These are phyloP conservation scores for Brienomyrus brachyistius DNA, from an alignment of 2,113 vertebrate species.

Conservation along the genomic window DNA sequence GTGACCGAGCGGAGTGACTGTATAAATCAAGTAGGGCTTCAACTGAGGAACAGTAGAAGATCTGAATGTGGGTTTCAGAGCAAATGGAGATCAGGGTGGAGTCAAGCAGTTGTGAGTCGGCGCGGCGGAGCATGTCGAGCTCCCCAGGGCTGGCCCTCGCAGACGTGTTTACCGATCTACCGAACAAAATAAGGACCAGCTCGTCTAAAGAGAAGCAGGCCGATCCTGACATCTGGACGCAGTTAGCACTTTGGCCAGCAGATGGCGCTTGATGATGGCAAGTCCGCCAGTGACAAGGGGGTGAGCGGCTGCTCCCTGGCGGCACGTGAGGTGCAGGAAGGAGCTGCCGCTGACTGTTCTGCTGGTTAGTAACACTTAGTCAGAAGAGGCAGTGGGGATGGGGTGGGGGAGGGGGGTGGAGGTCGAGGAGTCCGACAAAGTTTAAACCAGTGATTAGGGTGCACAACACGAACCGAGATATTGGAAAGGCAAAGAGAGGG, in stretches of 20 bases:
- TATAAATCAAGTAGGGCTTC: not conserved
- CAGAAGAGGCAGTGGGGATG: not conserved
- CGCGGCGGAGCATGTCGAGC: not conserved
- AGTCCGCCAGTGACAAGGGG: slow-evolving; percentile 32
- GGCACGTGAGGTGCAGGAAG: not conserved
- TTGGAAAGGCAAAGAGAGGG: not conserved
- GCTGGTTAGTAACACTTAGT: not conserved
- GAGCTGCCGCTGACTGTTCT: not conserved
- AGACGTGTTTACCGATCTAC: not conserved
- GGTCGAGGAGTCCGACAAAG: not conserved
- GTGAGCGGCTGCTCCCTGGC: not conserved
- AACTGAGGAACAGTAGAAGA: not conserved
- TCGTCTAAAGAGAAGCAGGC: not conserved
- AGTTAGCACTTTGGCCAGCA: slow-evolving; percentile 37
- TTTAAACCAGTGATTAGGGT: not conserved
- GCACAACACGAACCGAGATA: not conserved
- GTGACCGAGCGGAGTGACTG: not conserved
- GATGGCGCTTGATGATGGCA: slow-evolving; percentile 58
- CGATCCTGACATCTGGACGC: slow-evolving; percentile 24
- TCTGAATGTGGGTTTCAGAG: not conserved
- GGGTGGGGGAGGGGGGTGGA: not conserved
- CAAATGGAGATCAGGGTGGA: not conserved
- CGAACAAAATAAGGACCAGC: not conserved
- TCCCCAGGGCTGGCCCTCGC: not conserved
- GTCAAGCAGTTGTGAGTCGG: not conserved